These are phyloP conservation scores for Labeo catla DNA, from an alignment of 2,113 vertebrate genomes.

Conservation along the genomic window DNA sequence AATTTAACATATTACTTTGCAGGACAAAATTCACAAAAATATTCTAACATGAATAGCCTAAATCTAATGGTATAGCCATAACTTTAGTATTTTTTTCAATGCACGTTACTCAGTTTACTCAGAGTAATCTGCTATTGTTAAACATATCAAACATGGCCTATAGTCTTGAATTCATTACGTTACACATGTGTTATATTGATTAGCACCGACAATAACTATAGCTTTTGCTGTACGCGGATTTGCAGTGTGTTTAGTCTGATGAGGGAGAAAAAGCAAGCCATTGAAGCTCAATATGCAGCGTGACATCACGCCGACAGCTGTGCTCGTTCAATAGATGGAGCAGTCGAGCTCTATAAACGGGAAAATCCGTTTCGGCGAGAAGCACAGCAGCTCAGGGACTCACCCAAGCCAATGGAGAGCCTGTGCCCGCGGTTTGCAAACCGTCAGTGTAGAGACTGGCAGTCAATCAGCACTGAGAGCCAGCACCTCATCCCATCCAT, in stretches of 20 bases:
- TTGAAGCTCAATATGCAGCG: slow-evolving; percentile 11
- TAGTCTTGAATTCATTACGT: not conserved
- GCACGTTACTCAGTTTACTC: no score
- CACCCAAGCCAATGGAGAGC: slow-evolving; percentile 53
- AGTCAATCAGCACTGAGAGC: slow-evolving; percentile 15
- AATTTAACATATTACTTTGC: not conserved
- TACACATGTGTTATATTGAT: not conserved
- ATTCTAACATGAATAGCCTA: no score
- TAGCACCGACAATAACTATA: not conserved
- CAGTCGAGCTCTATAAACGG: slow-evolving; percentile 66
- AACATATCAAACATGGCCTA: not conserved
- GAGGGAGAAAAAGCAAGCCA: not conserved
- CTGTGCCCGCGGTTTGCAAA: slow-evolving; percentile 51
- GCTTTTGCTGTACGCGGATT: not conserved
- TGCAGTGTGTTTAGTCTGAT: not conserved
- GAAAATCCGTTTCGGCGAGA: slow-evolving; percentile 37
- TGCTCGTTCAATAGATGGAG: slow-evolving; percentile 74
- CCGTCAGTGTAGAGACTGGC: slow-evolving; percentile 17
- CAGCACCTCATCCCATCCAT: not conserved
- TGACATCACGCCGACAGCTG: slow-evolving; percentile 67
- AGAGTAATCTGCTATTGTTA: not conserved
- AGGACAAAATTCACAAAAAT: not conserved
- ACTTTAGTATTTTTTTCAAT: not conserved
- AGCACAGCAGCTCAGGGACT: slow-evolving; percentile 48
- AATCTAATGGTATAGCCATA: not conserved